Base-by-base conservation (phyloP, 2,888 invertebrate genomes). In the Drosophila longiperda region DNA sequence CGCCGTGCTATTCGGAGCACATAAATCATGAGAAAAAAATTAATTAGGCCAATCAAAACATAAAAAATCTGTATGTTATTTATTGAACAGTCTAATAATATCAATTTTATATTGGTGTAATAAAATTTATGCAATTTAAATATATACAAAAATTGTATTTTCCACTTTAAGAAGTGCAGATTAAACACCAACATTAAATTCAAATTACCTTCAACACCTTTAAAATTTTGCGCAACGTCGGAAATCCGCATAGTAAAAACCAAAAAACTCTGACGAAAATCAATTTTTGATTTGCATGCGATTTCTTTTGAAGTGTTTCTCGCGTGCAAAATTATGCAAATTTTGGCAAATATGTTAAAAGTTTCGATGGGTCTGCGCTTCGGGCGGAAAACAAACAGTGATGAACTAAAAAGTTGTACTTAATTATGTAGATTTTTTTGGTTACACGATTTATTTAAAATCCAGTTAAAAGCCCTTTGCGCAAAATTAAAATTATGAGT, bases 271-370 rank as follows among this genome's bases (percentile, higher is more conserved):
- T 69, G 69, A 84, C 75, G 72, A 89, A 89, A 84, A 89, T 87
- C 87, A 87, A 85, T 89, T 84, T 84, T 74, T 75, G 84, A 89
- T 84, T 84, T 84, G 84, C 84, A 87, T 89, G 82, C 79, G 66
- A 78, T 86, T 80, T 82, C 66, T 72, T 74, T 73, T 72, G 53
- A 71, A 78, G 82, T 85, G 70, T 74, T 83, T 72, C 53, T 83
- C 72, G 83, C 89, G 80, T 88, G 89, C 83, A 73, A 86, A 86
- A 72, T 80, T 86, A 83, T 83, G 87, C 80, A 88, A 83, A 83
- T 83, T 80, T 29, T 26, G 52, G 54, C 61, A 80, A 71, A 57
- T 57, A 42, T 20, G 42, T 20, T 42, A 32, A 61, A 66, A 55
- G 64, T 29, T 59, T 62, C 40, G 34, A 29, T 50, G 58, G 53